Evolutionary conservation across 2,888 invertebrate species (phyloP).

Genomic region (Plusia festucae): DNA sequence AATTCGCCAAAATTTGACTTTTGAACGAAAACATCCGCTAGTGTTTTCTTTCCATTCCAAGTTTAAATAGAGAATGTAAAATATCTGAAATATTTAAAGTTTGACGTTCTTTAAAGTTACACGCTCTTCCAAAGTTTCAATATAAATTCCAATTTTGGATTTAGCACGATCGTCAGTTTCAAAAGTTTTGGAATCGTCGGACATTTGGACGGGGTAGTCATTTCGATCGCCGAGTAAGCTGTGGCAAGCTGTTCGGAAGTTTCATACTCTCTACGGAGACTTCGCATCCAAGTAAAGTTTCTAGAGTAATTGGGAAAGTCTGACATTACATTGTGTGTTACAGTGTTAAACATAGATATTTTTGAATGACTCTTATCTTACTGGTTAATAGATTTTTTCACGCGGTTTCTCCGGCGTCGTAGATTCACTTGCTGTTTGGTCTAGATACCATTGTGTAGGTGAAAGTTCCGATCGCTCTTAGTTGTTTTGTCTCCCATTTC

Average conservation of each 20-base stretch:
- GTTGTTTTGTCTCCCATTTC: constrained; percentile 7
- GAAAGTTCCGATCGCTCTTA: constrained; percentile 22
- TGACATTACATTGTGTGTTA: too few species aligned
- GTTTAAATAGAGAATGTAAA: constrained; percentile 27
- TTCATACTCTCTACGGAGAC: constrained; percentile 52
- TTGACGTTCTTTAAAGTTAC: constrained; percentile 37
- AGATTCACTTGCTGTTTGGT: constrained; percentile 19
- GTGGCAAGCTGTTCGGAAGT: constrained; percentile 59
- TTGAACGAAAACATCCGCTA: constrained; percentile 11
- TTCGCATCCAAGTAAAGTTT: constrained; percentile 54
- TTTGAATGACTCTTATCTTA: constrained; percentile 22
- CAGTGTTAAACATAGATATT: background rate
- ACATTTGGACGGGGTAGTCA: constrained; percentile 55
- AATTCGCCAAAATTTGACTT: constrained; percentile 13
- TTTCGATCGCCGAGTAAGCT: constrained; percentile 57
- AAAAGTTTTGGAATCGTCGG: constrained; percentile 58
- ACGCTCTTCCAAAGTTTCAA: constrained; percentile 51
- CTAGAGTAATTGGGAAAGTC: constrained; percentile 28
- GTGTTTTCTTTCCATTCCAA: constrained; percentile 32
- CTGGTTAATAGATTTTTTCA: constrained; percentile 20
- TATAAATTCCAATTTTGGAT: constrained; percentile 58
- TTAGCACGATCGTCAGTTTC: constrained; percentile 54
- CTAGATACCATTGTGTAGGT: constrained; percentile 27
- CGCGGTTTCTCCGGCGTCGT: constrained; percentile 19
- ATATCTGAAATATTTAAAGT: constrained; percentile 44